A percentile compares a stretch with the other conserved stretches of the same genome.
These are phyloP conservation scores for Thaumatotibia leucotreta DNA, from an alignment of 1,140 invertebrate genomes.

Conservation along the genomic window DNA sequence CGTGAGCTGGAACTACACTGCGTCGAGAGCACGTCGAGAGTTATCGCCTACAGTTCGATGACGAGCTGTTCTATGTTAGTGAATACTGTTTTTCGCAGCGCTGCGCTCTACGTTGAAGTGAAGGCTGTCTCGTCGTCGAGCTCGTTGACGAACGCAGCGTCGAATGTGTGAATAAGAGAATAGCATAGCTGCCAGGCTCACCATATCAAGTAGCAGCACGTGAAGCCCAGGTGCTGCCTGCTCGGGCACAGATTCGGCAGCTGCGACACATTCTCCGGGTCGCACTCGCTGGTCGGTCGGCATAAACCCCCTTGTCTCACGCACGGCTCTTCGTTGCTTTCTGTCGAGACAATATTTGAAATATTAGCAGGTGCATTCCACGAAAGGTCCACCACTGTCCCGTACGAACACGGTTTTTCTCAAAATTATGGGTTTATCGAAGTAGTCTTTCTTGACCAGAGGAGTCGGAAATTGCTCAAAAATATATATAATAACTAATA, in stretches of 20 bases:
- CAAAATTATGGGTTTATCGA: no score
- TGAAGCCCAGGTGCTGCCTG: slow-evolving; percentile 37
- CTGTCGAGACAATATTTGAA: neutral
- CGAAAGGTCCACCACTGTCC: neutral
- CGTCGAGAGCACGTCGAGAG: no score
- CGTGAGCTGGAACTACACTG: no score
- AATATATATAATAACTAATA: no score
- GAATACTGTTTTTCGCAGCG: no score
- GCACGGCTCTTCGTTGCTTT: slow-evolving; percentile 39
- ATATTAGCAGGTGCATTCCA: neutral
- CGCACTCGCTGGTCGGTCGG: slow-evolving; percentile 34
- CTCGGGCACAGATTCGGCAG: slow-evolving; percentile 38
- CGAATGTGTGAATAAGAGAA: neutral
- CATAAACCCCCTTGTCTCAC: slow-evolving; percentile 54
- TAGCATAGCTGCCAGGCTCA: slow-evolving; percentile 16
- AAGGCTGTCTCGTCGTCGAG: no score
- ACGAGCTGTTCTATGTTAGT: no score
- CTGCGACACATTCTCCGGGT: slow-evolving; percentile 30
- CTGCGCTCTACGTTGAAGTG: no score
- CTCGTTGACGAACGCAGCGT: no score
- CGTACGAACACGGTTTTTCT: neutral
- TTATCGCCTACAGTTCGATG: no score
- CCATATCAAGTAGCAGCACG: slow-evolving; percentile 48
- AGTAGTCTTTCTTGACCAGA: no score
- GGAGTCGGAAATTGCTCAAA: no score